A percentile compares a stretch with the other conserved stretches of the same genome.
phyloP scores from a whole-genome alignment of 2,797 vertebrate genomes.

The Malurus splendens region DNA sequence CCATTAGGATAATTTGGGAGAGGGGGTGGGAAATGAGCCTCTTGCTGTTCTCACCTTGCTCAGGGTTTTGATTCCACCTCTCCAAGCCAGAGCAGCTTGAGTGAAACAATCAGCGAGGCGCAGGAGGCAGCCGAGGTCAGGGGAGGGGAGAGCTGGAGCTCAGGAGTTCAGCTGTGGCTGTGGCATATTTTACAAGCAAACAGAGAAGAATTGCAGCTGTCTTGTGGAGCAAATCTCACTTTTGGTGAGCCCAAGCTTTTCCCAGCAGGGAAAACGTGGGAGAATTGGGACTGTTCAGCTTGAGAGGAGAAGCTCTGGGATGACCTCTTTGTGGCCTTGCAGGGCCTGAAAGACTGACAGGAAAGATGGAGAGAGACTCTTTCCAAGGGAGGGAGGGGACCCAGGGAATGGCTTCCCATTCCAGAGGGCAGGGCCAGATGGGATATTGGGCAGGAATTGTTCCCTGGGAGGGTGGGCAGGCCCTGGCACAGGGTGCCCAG shows the following conservation, averaged over 20 bases:
- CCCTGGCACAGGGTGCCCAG: not conserved
- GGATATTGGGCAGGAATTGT: not conserved
- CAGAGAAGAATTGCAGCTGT: not conserved
- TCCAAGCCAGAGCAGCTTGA: not conserved
- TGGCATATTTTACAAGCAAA: not conserved
- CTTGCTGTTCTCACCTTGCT: not conserved
- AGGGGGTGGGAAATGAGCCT: not conserved
- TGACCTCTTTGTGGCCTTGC: rapidly evolving
- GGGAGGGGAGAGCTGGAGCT: not conserved
- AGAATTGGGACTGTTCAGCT: not conserved
- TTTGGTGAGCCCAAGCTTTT: not conserved
- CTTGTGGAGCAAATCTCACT: not conserved
- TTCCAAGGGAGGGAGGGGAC: rapidly evolving
- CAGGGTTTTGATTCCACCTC: not conserved
- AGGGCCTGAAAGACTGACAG: not conserved
- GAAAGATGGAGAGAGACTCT: not conserved
- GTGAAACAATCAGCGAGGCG: not conserved
- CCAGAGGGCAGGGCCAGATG: not conserved
- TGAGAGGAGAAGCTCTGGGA: not conserved
- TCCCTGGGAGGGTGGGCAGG: not conserved
- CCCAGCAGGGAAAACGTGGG: rapidly evolving
- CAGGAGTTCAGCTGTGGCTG: not conserved
- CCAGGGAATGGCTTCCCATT: not conserved
- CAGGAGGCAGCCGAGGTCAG: rapidly evolving
- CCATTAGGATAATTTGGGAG: not conserved